These are phyloP conservation scores for Melanotaenia boesemani DNA, from an alignment of 2,797 vertebrate genomes.

Conservation along the genomic window DNA sequence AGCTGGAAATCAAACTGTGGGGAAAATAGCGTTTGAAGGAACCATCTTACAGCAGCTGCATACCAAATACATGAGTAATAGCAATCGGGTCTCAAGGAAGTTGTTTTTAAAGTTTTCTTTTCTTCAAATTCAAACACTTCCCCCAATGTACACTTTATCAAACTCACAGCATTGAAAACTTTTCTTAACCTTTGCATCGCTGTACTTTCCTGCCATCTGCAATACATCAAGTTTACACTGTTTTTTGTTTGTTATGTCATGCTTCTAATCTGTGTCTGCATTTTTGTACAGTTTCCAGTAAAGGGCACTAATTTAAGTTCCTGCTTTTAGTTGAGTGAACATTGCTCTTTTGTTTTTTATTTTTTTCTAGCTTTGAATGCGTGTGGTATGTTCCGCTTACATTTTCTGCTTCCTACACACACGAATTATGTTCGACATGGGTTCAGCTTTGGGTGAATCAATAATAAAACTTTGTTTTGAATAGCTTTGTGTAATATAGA, in stretches of 20 bases:
- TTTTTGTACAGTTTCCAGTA: slow-evolving; percentile 1
- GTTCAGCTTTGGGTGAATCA: slow-evolving; percentile 7
- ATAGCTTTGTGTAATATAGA: slow-evolving; percentile 22
- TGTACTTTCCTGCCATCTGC: slow-evolving; percentile 31
- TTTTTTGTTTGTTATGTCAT: slow-evolving; percentile 1
- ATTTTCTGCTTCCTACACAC: slow-evolving; percentile 27
- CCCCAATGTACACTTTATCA: not conserved
- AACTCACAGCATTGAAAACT: not conserved
- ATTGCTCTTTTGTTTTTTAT: too few relatives aligned
- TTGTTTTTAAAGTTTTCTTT: not conserved
- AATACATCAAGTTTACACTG: not conserved
- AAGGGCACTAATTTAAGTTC: not conserved
- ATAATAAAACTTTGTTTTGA: slow-evolving; percentile 10
- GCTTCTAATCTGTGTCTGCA: slow-evolving; percentile 19
- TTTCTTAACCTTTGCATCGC: not conserved
- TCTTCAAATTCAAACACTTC: not conserved
- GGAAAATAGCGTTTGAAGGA: not conserved
- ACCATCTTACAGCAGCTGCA: not conserved
- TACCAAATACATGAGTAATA: not conserved
- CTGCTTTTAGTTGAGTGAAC: slow-evolving; percentile 16
- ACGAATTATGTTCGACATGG: not conserved
- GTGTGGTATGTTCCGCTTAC: not conserved
- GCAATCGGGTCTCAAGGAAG: not conserved
- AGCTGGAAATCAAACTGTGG: not conserved
- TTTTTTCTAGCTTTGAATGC: not conserved